phyloP scores from a whole-genome alignment of 2,888 invertebrate genomes.

The Lasioglossum morio region DNA sequence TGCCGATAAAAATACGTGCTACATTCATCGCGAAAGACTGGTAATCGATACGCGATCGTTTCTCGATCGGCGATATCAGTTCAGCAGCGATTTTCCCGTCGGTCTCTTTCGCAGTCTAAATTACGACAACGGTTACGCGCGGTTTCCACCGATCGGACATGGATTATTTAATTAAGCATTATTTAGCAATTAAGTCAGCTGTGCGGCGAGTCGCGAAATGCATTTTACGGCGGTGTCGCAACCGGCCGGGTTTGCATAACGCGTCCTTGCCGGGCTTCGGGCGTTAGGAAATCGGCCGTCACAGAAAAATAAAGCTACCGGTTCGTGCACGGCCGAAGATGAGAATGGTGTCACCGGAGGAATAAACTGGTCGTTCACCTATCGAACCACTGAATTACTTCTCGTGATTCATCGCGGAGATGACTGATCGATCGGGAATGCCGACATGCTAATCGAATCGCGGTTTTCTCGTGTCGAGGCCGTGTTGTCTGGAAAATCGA shows the following conservation, averaged over 20 bases:
- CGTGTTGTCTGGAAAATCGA: conserved; percentile 2
- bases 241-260: conserved; percentile 26
- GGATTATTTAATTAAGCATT: conserved; percentile 43
- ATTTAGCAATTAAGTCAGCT: conserved; percentile 37
- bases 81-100: conserved; percentile 6
- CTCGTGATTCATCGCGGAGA: neutral
- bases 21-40: neutral
- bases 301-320: neutral
- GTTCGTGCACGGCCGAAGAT: neutral
- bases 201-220: conserved; percentile 12
- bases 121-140: conserved; percentile 17
- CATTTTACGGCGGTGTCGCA: conserved; percentile 36
- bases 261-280: conserved; percentile 13
- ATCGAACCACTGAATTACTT: neutral
- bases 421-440: conserved; percentile 3
- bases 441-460: neutral
- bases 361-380: neutral
- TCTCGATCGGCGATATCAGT: conserved; percentile 2
- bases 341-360: neutral
- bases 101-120: conserved; percentile 5
- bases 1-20: too few species aligned
- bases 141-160: conserved; percentile 23
- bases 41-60: neutral
- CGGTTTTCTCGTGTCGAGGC: neutral
- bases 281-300: neutral